These are phyloP conservation scores for Macrophya alboannulata DNA, from an alignment of 2,888 invertebrate species.

Conservation along the genomic window DNA sequence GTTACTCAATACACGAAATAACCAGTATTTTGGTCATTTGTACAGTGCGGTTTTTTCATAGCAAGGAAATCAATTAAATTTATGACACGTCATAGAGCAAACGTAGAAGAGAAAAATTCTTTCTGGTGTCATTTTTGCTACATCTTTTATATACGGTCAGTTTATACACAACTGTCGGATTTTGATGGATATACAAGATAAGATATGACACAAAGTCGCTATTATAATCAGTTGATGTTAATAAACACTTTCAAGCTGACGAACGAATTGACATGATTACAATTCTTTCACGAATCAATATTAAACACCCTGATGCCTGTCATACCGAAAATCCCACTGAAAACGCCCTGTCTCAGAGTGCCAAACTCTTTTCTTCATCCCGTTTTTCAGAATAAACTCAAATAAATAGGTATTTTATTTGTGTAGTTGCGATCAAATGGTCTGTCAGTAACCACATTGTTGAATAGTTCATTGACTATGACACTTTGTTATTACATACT, in stretches of 20 bases:
- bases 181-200: conserved; percentile 1
- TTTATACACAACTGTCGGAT: neutral
- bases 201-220: neutral
- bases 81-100: neutral
- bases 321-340: neutral
- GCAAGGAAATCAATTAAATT: neutral
- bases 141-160: neutral
- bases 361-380: too few species aligned
- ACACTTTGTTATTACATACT: too few species aligned
- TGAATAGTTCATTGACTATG: too few species aligned
- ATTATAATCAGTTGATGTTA: neutral
- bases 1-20: neutral
- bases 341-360: neutral
- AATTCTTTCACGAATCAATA: neutral
- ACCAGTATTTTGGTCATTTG: neutral
- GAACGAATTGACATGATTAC: neutral
- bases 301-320: neutral
- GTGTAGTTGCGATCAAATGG: too few species aligned
- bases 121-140: neutral
- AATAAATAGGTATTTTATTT: too few species aligned
- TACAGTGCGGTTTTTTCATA: neutral
- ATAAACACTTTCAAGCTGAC: conserved; percentile 4
- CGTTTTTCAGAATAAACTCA: too few species aligned
- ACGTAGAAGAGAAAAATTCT: neutral
- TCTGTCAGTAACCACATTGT: too few species aligned